phyloP scores from a whole-genome alignment of 2,797 vertebrate genomes.

The Emys orbicularis region DNA sequence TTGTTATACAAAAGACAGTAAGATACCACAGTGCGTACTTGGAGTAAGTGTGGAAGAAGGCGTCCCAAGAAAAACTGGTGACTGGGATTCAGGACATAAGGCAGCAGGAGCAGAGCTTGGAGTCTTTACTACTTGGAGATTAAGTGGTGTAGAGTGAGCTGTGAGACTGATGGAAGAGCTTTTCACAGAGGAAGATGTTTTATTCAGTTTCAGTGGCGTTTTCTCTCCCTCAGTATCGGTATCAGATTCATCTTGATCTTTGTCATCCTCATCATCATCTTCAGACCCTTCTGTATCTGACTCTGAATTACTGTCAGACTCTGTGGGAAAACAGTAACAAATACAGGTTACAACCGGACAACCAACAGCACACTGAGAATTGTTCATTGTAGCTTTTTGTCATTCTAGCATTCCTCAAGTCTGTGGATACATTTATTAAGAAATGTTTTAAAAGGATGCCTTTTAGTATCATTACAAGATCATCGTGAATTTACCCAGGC shows the following conservation, averaged over 20 bases:
- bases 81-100: constrained; percentile 84
- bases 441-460: background rate
- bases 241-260: constrained; percentile 88
- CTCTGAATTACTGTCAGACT: constrained; percentile 93
- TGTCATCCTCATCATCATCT: constrained; percentile 88
- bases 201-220: constrained; percentile 81
- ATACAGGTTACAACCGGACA: constrained; percentile 66
- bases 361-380: background rate
- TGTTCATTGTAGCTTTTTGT: background rate
- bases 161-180: constrained; percentile 85
- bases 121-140: constrained; percentile 86
- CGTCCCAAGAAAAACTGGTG: constrained; percentile 82
- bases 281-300: constrained; percentile 92
- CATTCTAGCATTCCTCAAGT: background rate
- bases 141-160: constrained; percentile 84
- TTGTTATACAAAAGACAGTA: constrained; percentile 61
- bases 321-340: constrained; percentile 81
- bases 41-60: constrained; percentile 81
- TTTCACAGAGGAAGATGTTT: constrained; percentile 82
- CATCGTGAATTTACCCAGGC: background rate
- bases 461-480: background rate
- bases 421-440: background rate
- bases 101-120: constrained; percentile 79
- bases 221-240: constrained; percentile 89
- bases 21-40: constrained; percentile 86